Evolutionary conservation across 2,888 invertebrate genomes (phyloP).

Genomic region (Agrenia bidenticulata): DNA sequence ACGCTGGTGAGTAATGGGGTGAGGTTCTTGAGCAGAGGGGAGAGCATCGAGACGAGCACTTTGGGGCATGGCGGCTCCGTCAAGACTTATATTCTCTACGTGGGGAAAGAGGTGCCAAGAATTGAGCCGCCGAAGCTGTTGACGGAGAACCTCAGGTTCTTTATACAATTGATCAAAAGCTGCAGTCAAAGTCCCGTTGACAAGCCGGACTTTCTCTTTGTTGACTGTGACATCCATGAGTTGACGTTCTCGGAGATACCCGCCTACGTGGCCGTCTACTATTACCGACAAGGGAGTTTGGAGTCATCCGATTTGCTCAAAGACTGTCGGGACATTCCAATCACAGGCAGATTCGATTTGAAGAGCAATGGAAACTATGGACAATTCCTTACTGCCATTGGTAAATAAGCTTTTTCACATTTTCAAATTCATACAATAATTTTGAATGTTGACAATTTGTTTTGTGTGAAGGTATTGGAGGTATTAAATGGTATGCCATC

Average conservation of each 20-base stretch:
- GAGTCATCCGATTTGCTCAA: background rate
- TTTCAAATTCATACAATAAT: background rate
- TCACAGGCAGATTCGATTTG: background rate
- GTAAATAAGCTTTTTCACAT: background rate
- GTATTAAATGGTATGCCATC: background rate
- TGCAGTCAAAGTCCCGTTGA: background rate
- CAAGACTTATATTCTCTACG: background rate
- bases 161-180: background rate
- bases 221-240: conserved; percentile 2
- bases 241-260: background rate
- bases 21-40: background rate
- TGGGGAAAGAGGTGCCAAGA: too few relatives aligned
- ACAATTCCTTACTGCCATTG: background rate
- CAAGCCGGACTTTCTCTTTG: background rate
- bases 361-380: conserved; percentile 4
- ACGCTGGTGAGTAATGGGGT: background rate
- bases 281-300: background rate
- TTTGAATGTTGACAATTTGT: background rate
- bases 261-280: background rate
- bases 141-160: background rate
- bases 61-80: background rate
- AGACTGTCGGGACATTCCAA: background rate
- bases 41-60: background rate
- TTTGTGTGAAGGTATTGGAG: background rate
- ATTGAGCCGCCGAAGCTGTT: background rate